Evolutionary conservation across 2,797 vertebrate species (phyloP).

Genomic region (Anisognathus igniventris): DNA sequence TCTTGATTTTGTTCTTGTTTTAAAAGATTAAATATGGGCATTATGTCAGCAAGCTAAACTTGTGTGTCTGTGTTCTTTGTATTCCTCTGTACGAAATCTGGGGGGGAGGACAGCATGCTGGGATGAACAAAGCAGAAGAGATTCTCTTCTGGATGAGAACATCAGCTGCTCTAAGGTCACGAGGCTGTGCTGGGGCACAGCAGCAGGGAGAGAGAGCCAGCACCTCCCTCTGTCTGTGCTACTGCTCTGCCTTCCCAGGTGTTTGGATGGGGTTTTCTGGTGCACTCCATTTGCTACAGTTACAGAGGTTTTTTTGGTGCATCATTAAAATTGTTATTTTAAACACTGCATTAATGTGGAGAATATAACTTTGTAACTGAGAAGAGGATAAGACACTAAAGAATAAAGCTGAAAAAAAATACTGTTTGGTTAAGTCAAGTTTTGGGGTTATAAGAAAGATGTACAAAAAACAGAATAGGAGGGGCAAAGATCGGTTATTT

Average conservation of each 20-base stretch:
- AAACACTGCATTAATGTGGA: background rate
- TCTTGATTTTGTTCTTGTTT: conserved; percentile 72
- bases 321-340: background rate
- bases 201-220: background rate
- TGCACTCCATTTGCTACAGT: background rate
- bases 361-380: conserved; percentile 28
- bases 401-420: background rate
- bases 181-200: background rate
- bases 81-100: background rate
- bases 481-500: conserved; percentile 10
- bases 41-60: conserved; percentile 73
- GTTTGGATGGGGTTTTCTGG: background rate
- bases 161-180: background rate
- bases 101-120: background rate
- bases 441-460: background rate
- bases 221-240: background rate
- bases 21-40: conserved; percentile 76
- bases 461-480: background rate
- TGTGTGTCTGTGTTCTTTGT: conserved; percentile 33
- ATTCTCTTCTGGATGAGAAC: background rate
- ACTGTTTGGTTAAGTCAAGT: conserved; percentile 20
- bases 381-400: background rate
- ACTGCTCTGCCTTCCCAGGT: background rate
- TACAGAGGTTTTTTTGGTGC: background rate
- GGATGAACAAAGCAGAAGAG: background rate